Evolutionary conservation across 2,797 vertebrate species (phyloP), one percentile per base, ranked within the genome.

Genomic region (Falco concolor): DNA sequence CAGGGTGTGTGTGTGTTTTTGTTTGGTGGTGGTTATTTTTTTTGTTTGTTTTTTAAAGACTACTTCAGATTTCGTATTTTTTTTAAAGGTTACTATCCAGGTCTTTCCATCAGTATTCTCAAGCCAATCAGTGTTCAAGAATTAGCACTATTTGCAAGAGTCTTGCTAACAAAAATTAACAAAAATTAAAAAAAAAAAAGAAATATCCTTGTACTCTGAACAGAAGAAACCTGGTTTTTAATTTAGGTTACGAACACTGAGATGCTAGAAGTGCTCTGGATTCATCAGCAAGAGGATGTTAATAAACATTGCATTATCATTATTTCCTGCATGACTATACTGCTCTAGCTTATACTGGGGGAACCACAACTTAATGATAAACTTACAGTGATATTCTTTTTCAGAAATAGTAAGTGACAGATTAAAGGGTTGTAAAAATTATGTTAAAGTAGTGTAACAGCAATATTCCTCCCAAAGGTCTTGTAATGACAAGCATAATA

Each of bases 1-100:
- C 7, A 4, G 0, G 4, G 2, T 13, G 22, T 12, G 12, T 6
- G 8, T n/a, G 2, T 16, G 8, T 6, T 8, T 14, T 17, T 40
- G 40, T 40, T 40, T 40, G 40, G 40, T 38, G 17, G 13, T 34
- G 0, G 1, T 4, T 42, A 14, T 42, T 42, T 42, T 42, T 42
- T 42, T 40, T 40, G 13, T 40, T 38, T 13, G 12, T 65, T 61
- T 54, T 63, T 30, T 28, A 19, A 65, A 53, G 19, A 57, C 5
- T 83, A n/a, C 3, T 53, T 81, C 8, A 50, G 10, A 20, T 16
- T 38, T 27, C 5, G 6, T 16, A 16, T 47, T 47, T 23, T 49
- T 56, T 56, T 18, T 5, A 17, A 45, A 69, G 8, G 13, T 44
- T 80, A 70, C 16, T 47, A 28, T 13, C 12, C 12, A 50, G 53